Conservation (phyloP, 1,140 invertebrate species). For the Plutomurus gul region DNA sequence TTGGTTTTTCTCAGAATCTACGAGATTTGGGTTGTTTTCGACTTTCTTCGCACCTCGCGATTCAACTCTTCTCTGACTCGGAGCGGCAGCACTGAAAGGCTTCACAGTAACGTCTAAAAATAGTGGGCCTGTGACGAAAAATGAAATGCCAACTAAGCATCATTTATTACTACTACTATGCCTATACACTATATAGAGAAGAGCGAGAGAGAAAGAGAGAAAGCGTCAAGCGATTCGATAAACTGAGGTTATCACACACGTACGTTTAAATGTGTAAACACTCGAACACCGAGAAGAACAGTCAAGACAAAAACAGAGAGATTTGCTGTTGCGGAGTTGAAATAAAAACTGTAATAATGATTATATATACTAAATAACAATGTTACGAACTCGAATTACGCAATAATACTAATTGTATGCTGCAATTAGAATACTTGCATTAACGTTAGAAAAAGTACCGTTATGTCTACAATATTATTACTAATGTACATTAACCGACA, state of each 20-base stretch:
- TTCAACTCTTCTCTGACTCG: slow-evolving; percentile 36
- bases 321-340: too few species aligned
- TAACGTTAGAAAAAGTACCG: too few species aligned
- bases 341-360: not conserved
- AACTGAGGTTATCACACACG: not conserved
- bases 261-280: not conserved
- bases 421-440: too few species aligned
- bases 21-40: slow-evolving; percentile 53
- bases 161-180: too few species aligned
- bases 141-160: too few species aligned
- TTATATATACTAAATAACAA: too few species aligned
- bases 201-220: not conserved
- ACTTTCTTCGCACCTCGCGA: slow-evolving; percentile 46
- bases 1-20: slow-evolving; percentile 45
- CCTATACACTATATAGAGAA: not conserved
- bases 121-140: too few species aligned
- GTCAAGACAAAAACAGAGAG: not conserved
- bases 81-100: slow-evolving; percentile 42
- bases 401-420: too few species aligned
- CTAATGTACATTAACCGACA: too few species aligned
- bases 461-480: too few species aligned
- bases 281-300: not conserved
- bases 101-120: slow-evolving; percentile 45
- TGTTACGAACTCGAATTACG: too few species aligned
- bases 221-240: not conserved